Evolutionary conservation across 2,113 vertebrate genomes (phyloP), one percentile per base, ranked within the genome.

Genomic region (Myrmecobius fasciatus): DNA sequence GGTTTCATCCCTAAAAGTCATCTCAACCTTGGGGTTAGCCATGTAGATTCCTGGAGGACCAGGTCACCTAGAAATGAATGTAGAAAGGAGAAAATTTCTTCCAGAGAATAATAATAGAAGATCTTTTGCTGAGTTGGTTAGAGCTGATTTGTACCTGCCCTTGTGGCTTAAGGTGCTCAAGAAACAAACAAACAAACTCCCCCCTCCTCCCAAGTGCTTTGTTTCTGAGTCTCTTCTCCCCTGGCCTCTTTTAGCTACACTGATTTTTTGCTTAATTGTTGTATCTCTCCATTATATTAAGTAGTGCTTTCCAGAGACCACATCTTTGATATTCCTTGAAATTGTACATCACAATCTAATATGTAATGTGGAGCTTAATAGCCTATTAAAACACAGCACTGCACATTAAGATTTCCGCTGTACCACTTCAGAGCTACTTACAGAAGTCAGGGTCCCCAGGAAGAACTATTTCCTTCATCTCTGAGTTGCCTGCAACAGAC

Each of bases 351-450:
- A 97, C 96, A 53, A 93, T 94, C 95, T 97, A 95, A 98, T 97
- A 95, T 95, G 89, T 92, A 94, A 94, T 93, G 95, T 96, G 98
- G 95, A 95, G 95, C 92, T 98, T 98, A 98, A 97, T 96, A 95
- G 96, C 95, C 96, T 98, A 96, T 98, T 98, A 98, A 98, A 98
- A 97, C 92, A 49, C 96, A 96, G 96, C 94, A 56, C 93, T 89
- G 52, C 96, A 96, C 96, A 91, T 98, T 97, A 97, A 96, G 96
- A 93, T 97, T 97, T 96, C 93, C 92, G 28, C 94, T 1, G 0
- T 97, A 67, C 95, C 98, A 53, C 97, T 98, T 96, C 96, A 92
- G 94, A 97, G 93, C 31, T 92, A 93, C 97, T 97, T 97, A 97
- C 97, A 89, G 97, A 96, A 97, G 96, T 0, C 0, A 20, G 95